These are phyloP conservation scores for Triops longicaudatus DNA, from an alignment of 1,140 invertebrate species.

Conservation along the genomic window DNA sequence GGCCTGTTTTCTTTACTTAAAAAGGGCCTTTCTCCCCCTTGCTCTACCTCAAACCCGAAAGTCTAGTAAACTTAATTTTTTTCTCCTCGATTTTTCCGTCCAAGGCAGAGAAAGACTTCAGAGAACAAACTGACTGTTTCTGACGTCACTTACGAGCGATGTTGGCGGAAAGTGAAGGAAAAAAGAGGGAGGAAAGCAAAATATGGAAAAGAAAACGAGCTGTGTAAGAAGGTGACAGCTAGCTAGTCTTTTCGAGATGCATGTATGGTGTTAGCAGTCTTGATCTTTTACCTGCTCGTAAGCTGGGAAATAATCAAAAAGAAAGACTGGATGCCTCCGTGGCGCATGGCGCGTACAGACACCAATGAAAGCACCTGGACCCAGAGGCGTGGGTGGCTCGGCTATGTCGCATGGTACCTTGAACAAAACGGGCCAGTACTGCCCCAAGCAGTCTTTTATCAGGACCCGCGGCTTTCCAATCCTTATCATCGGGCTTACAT, in stretches of 20 bases:
- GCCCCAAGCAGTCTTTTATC: conserved; percentile 10
- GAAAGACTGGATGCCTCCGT: background rate
- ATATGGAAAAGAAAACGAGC: background rate
- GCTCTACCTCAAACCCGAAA: background rate
- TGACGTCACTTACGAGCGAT: background rate
- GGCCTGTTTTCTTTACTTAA: background rate
- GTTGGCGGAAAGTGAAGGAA: background rate
- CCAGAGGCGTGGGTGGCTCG: too few species aligned
- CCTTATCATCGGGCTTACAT: background rate
- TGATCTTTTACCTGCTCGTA: conserved; percentile 4
- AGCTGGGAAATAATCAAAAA: background rate
- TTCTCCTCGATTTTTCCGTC: background rate
- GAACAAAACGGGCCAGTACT: conserved; percentile 6
- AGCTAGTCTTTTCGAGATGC: background rate
- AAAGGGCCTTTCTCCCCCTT: background rate
- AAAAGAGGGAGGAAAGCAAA: background rate
- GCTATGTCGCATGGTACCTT: conserved; percentile 1
- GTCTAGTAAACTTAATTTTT: background rate
- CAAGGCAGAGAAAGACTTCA: background rate
- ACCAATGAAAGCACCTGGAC: background rate
- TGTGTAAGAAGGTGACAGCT: background rate
- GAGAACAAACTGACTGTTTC: background rate
- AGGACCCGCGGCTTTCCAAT: background rate
- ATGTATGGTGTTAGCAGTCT: background rate
- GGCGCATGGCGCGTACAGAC: background rate